Evolutionary conservation across 2,888 invertebrate species (phyloP).

Genomic region (Stenolophus ochropezus): DNA sequence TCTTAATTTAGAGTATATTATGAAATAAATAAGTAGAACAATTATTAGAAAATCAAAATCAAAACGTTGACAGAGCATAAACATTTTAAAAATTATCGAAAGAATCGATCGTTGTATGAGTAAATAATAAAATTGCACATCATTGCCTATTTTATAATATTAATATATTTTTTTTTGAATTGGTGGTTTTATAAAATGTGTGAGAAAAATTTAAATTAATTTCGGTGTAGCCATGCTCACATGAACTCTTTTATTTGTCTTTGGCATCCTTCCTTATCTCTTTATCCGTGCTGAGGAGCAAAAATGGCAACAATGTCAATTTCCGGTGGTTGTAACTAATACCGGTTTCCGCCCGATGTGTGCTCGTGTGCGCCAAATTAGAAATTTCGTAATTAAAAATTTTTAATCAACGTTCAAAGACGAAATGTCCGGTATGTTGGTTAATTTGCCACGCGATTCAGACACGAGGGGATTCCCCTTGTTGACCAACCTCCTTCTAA

Average conservation of each 20-base stretch:
- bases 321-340: constrained; percentile 27
- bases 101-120: too few species aligned
- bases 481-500: constrained; percentile 35
- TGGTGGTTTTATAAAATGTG: too few species aligned
- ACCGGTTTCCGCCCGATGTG: constrained; percentile 26
- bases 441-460: constrained; percentile 25
- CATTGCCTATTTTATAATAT: too few species aligned
- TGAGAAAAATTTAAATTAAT: background rate
- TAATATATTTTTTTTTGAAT: too few species aligned
- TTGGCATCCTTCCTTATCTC: constrained; percentile 17
- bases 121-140: too few species aligned
- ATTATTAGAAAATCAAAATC: too few species aligned
- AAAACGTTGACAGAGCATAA: too few species aligned
- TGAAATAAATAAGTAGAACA: too few species aligned
- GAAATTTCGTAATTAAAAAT: constrained; percentile 47
- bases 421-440: constrained; percentile 44
- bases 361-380: constrained; percentile 42
- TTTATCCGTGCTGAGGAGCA: background rate
- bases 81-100: too few species aligned
- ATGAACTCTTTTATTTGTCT: background rate
- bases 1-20: too few species aligned
- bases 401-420: constrained; percentile 51
- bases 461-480: background rate
- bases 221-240: background rate
- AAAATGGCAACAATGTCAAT: constrained; percentile 37